Percentiles rank a stretch among this genome's conserved stretches.
Conservation (phyloP, 2,888 invertebrate genomes). For the Sycophila texana region DNA sequence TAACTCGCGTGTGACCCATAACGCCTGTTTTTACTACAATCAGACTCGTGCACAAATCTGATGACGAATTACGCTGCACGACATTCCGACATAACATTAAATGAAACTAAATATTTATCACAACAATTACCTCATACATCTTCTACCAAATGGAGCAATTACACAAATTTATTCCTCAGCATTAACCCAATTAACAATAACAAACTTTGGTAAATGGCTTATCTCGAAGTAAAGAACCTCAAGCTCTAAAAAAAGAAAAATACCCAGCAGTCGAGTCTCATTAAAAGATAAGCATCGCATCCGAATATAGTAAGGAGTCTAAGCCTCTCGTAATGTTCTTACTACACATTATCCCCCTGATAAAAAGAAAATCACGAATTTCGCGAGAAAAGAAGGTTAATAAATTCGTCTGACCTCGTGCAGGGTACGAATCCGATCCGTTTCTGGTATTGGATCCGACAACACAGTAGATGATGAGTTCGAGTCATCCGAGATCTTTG, state of each 20-base stretch:
- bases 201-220: not conserved
- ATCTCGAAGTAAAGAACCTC: too few relatives aligned
- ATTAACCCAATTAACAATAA: conserved; percentile 21
- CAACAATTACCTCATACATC: conserved; percentile 2
- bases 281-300: conserved; percentile 34
- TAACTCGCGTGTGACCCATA: too few relatives aligned
- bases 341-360: not conserved
- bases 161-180: not conserved
- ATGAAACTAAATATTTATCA: too few relatives aligned
- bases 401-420: not conserved
- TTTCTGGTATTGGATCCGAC: conserved; percentile 11
- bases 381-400: not conserved
- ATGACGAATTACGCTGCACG: too few relatives aligned
- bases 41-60: too few relatives aligned
- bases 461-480: not conserved
- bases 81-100: too few relatives aligned
- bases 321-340: not conserved
- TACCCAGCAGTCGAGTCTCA: not conserved
- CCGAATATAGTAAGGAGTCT: conserved; percentile 4
- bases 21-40: too few relatives aligned
- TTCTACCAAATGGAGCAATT: not conserved
- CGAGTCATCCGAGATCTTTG: conserved; percentile 42
- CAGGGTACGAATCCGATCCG: conserved; percentile 36
- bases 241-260: not conserved
- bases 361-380: too few relatives aligned